Evolutionary conservation across 30 jellyfish, hydroid and myxozoan genomes (phyloP), one percentile per base, ranked within the genome.

Genomic region (Aurelia aurita): DNA sequence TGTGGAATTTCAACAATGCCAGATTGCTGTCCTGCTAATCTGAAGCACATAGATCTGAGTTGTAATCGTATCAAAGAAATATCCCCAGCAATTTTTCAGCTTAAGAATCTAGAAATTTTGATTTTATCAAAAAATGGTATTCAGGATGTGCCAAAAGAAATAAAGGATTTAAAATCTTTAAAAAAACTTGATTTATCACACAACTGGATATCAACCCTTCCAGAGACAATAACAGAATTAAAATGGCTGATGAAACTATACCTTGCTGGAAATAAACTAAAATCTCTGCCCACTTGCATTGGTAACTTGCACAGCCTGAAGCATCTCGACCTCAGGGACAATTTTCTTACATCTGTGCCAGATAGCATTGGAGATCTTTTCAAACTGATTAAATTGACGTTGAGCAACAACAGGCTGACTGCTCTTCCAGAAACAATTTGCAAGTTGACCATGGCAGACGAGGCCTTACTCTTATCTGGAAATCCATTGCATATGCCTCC

Each of bases 401-500:
- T 87, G 16, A 60, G 97, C 49, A 45, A 54, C 47, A 93, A 93
- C 94, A 53, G 59, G 21, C 68, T 93, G 12, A 88, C 97, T 19
- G 74, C 96, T 15, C 62, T 93, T 55, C 96, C 98, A 64, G 87
- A 93, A 55, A 62, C 69, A 5, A 63, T 93, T 16, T 73, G 90
- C 55, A 64, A 74, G 27, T 90, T 93, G 21, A 23, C 59, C 0
- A 29, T 72, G 4, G 46, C 55, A 16, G 84, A 83, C 27, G 91
- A 82, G 51, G 86, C 90, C 18, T 69, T 78, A 4, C 84, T 93
- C 23, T 62, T 88, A 11, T 62, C 89, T 68, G 86, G 85, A 19
- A 93, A 93, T 66, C 97, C 96, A 3, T 74, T 93, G 13, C 98
- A 88, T 22, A 70, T 25, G 59, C 98, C 98, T 14, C 98, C 98